Percentiles rank a stretch among this genome's conserved stretches.
phyloP scores from a whole-genome alignment of 2,113 vertebrate genomes.

The Caranx ignobilis region DNA sequence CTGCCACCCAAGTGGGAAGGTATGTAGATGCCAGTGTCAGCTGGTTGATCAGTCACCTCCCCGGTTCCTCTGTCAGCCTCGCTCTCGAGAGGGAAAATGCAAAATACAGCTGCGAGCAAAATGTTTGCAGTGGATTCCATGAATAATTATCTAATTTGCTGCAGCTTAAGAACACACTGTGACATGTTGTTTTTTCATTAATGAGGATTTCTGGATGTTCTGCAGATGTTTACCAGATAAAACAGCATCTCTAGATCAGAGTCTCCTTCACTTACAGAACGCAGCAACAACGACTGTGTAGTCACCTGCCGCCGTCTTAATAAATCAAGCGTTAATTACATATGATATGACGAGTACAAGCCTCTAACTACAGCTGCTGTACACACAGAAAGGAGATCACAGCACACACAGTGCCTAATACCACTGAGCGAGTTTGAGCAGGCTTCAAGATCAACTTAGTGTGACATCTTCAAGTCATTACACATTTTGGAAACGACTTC shows the following conservation, averaged over 20 bases:
- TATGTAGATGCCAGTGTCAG: slow-evolving; percentile 13
- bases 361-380: slow-evolving; percentile 28
- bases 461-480: slow-evolving; percentile 52
- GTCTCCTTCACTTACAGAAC: not conserved
- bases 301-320: slow-evolving; percentile 33
- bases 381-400: not conserved
- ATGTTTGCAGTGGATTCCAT: slow-evolving; percentile 15
- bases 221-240: slow-evolving; percentile 28
- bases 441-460: not conserved
- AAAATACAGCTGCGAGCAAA: slow-evolving; percentile 14
- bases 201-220: slow-evolving; percentile 1
- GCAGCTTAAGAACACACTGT: slow-evolving; percentile 15
- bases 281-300: slow-evolving; percentile 22
- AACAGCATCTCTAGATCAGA: slow-evolving; percentile 21
- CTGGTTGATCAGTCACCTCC: slow-evolving; percentile 8
- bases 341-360: slow-evolving; percentile 39
- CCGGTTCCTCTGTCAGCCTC: not conserved
- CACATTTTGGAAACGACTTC: slow-evolving; percentile 46
- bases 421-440: slow-evolving; percentile 21
- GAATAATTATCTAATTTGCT: slow-evolving; percentile 29
- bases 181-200: slow-evolving; percentile 24
- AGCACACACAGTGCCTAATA: not conserved
- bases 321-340: slow-evolving; percentile 52
- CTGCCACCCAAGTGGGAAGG: not conserved
- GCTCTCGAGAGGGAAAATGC: not conserved